Evolutionary conservation across 2,888 invertebrate species (phyloP).

Genomic region (Drosophila meridiana): DNA sequence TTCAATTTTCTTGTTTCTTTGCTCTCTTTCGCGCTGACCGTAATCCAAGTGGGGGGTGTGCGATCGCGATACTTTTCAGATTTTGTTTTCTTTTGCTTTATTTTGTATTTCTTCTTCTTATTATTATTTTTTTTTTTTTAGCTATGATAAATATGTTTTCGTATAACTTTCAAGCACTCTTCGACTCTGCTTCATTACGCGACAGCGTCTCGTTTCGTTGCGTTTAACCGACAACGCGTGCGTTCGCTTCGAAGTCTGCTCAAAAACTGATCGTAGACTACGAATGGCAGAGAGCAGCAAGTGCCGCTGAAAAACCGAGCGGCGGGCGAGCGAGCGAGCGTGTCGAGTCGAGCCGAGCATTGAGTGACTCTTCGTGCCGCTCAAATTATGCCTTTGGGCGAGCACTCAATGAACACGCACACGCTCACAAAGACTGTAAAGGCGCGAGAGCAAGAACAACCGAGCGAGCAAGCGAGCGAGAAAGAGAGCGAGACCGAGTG

Average conservation of each 20-base stretch:
- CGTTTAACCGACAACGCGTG: constrained; percentile 65
- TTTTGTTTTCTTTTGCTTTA: constrained; percentile 19
- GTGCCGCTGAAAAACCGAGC: constrained; percentile 49
- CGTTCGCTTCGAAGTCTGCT: constrained; percentile 83
- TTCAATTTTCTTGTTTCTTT: constrained; percentile 62
- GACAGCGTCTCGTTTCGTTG: constrained; percentile 49
- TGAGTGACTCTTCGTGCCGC: constrained; percentile 48
- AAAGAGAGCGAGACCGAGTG: constrained; percentile 8
- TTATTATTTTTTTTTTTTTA: constrained; percentile 18
- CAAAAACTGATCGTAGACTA: constrained; percentile 82
- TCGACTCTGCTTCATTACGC: constrained; percentile 54
- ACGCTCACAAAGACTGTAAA: constrained; percentile 66
- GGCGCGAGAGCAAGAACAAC: constrained; percentile 19
- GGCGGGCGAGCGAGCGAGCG: constrained; percentile 18
- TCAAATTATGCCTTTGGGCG: constrained; percentile 59
- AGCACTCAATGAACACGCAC: constrained; percentile 82
- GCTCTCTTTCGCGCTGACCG: constrained; percentile 77
- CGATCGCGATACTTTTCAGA: constrained; percentile 52
- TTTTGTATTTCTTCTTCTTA: not conserved
- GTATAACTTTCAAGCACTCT: constrained; percentile 51
- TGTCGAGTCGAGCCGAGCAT: constrained; percentile 16
- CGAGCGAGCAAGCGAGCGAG: constrained; percentile 13
- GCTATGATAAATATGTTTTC: constrained; percentile 65
- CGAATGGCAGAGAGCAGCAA: constrained; percentile 59
- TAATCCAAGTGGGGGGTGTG: constrained; percentile 82